A percentile compares a stretch with the other conserved stretches of the same genome.
phyloP scores from a whole-genome alignment of 1,140 invertebrate genomes.

The Dysdera silvatica region DNA sequence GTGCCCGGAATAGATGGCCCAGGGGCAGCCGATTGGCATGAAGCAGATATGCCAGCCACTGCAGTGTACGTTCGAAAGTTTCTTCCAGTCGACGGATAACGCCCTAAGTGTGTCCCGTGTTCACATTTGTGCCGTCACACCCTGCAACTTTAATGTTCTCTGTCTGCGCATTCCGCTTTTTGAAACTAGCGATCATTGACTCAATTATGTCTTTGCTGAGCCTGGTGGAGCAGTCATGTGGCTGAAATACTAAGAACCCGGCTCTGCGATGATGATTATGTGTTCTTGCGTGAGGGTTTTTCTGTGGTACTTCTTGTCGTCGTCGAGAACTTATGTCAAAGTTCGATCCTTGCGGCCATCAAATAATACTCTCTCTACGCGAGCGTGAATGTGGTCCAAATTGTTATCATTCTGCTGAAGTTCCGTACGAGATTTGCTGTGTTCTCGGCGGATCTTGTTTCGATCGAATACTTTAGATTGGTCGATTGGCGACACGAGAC shows the following conservation, averaged over 20 bases:
- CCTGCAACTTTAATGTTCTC: not conserved
- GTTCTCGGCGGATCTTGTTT: too few species aligned
- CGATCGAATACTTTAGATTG: too few species aligned
- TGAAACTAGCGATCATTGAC: not conserved
- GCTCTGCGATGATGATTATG: not conserved
- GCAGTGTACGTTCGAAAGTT: not conserved
- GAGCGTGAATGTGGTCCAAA: too few species aligned
- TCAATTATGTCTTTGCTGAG: not conserved
- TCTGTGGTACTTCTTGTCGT: not conserved
- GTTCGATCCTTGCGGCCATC: too few species aligned
- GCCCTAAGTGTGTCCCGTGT: not conserved
- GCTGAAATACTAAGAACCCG: not conserved
- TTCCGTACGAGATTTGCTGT: not conserved
- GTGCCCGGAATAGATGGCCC: not conserved
- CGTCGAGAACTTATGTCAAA: too few species aligned
- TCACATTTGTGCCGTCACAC: not conserved
- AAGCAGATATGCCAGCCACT: not conserved
- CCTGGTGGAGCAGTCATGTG: not conserved
- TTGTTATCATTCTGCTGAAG: not conserved
- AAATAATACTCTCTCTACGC: not conserved
- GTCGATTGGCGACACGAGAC: not conserved
- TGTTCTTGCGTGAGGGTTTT: not conserved
- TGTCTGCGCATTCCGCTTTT: not conserved
- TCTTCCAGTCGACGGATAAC: not conserved
- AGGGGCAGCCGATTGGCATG: not conserved